Conservation (phyloP, 2,797 vertebrate species). For the Netta rufina region DNA sequence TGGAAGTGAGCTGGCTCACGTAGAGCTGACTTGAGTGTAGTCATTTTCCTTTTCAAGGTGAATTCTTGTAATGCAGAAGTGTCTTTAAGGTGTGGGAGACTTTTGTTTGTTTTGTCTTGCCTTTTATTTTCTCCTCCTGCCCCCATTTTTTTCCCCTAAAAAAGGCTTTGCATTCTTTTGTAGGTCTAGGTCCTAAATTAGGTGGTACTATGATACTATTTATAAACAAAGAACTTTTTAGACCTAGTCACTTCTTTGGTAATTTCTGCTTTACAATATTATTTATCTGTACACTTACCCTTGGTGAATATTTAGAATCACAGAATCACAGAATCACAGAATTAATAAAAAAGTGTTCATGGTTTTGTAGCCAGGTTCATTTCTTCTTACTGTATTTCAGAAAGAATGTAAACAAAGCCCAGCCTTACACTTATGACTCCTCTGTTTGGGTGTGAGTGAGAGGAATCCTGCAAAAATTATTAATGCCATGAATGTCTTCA, state of each 20-base stretch:
- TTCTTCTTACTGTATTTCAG: neutral
- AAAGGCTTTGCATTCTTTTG: neutral
- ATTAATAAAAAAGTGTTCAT: neutral
- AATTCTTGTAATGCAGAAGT: neutral
- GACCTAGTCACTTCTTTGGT: neutral
- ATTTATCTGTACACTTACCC: neutral
- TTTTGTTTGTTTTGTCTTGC: neutral
- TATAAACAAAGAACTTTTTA: neutral
- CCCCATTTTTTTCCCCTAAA: neutral
- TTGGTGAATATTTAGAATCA: neutral
- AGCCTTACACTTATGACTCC: neutral
- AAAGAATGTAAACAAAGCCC: conserved; percentile 2
- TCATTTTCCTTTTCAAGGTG: neutral
- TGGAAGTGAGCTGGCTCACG: neutral
- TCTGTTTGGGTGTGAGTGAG: neutral
- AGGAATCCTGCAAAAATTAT: neutral
- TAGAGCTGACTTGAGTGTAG: neutral
- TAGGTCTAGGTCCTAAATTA: neutral
- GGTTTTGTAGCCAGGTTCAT: neutral
- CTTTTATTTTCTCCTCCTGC: too few species aligned
- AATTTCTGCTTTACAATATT: neutral
- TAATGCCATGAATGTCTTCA: neutral
- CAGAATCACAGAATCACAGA: too few species aligned
- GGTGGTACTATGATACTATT: neutral
- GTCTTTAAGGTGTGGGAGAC: neutral